Evolutionary conservation across 1,140 invertebrate species (phyloP), one percentile per base, ranked within the genome.

Genomic region (Drosophila arawakana): DNA sequence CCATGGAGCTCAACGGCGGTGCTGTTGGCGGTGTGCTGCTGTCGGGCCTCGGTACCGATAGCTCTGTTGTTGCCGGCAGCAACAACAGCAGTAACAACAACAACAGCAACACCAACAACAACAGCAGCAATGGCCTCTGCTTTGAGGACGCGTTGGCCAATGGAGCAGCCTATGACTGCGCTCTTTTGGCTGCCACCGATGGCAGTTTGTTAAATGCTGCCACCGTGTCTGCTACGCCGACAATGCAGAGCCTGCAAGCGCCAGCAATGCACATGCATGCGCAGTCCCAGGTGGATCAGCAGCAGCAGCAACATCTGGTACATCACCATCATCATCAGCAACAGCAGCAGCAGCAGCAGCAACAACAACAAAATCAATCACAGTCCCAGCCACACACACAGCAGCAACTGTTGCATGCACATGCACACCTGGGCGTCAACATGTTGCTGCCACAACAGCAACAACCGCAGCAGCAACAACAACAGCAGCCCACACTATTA

Each of bases 1-100:
- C 86, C 41, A 76, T 91, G 79, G 90, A 91, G 57, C 77, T 91
- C 0, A 91, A 91, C 46, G 88, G 81, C 8, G 90, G 81, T 1
- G 81, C 74, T 9, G 84, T 89, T 2, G 83, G 83, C 7, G 88
- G 88, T 7, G 84, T 78, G 0, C 43, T 90, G 46, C 80, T 86
- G 0, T 74, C 83, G n/a, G 78, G 55, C 46, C 70, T 81, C 18
- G 75, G 72, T 7, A 65, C 62, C 2, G 82, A 84, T 0, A 63
- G 49, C 1, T 50, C 37, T 3, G 65, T 37, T 9, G 65, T 39
- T 21, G 50, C 54, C 10, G 75, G 49, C 4, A 69, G 44, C 58
- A 43, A 43, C 5, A 41, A 21, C 8, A 60, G 43, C 7, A 79
- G n/a, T 13, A 78, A 46, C n/a, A 76, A 49, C 4, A 69, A 47